Conservation (phyloP, 2,797 vertebrate genomes). For the Myioborus miniatus region DNA sequence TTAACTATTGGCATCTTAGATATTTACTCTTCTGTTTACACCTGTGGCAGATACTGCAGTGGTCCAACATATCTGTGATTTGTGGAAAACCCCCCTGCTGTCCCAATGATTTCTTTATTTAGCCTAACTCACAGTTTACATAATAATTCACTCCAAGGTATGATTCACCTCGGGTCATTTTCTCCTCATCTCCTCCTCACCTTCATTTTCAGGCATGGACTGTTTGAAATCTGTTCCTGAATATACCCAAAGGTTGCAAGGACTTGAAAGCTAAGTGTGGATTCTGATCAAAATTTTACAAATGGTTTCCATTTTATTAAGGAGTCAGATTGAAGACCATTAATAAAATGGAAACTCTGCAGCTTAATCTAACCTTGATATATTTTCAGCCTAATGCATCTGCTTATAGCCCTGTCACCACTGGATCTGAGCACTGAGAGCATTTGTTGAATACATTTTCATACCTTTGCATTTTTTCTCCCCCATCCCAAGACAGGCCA, state of each 20-base stretch:
- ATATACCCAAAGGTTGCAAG: conserved; percentile 33
- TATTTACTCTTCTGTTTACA: not conserved
- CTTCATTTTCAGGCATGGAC: conserved; percentile 14
- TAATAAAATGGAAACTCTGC: conserved; percentile 67
- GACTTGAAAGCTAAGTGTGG: conserved; percentile 47
- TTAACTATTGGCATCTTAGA: not conserved
- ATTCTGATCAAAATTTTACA: conserved; percentile 64
- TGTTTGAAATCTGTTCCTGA: conserved; percentile 22
- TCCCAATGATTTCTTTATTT: conserved; percentile 29
- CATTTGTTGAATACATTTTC: conserved; percentile 57
- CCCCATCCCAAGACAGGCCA: not conserved
- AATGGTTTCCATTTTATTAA: conserved; percentile 69
- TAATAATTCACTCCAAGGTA: conserved; percentile 48
- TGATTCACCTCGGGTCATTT: not conserved
- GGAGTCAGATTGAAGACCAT: conserved; percentile 61
- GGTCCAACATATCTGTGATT: not conserved
- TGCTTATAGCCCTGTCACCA: conserved; percentile 57
- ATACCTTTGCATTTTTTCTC: not conserved
- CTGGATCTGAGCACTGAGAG: conserved; percentile 19
- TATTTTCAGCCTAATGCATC: conserved; percentile 63
- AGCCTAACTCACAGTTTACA: conserved; percentile 22
- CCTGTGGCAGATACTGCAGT: not conserved
- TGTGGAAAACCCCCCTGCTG: not conserved
- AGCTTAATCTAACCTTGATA: conserved; percentile 66
- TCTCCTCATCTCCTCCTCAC: not conserved